Base-by-base conservation (phyloP, 1,140 invertebrate species). In the Goniozus legneri region DNA sequence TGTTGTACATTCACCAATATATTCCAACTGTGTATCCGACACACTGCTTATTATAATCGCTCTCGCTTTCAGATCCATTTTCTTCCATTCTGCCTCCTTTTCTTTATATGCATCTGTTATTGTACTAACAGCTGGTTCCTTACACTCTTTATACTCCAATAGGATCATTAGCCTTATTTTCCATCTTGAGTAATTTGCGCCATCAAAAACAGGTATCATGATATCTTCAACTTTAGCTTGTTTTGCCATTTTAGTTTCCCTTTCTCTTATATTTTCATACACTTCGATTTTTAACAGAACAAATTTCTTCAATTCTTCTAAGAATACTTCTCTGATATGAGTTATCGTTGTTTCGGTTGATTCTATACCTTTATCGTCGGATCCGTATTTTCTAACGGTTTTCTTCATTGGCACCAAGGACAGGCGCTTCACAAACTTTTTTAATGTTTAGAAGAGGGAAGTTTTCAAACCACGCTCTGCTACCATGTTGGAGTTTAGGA, bases 21-120 rank as follows among this genome's bases (percentile, higher is more conserved):
- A 50, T 38, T 50, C 41, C 21, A 50, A 44, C 39, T 50, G 48
- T 15, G 30, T 50, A 31, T 50, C 35, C 12, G 48, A 44, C 7
- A 50, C 21, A 16, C 41, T 20, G 43, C 48, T 50, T 18, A 50
- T 44, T 18, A 44, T 14, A 19, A 44, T 50, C 12, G 40, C 44
- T 39, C 31, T 49, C 10, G 48, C 40, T 37, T 50, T 38, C 22
- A 50, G 31, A 15, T 50, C 48, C 3, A 10, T 35, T 20, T 50
- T 44, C 19, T 44, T 50, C 48, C 48, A 50, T n/a, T 15, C 21
- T 16, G 2, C 24, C 38, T 44, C 32, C n/a, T 14, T 44, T 19
- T 49, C 47, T n/a, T n/a, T n/a, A n/a, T n/a, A n/a, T 12, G 24
- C 30, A 13, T 24, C 8, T 21, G 15, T 22, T 35, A 13, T 30